Evolutionary conservation across 2,113 vertebrate genomes (phyloP).

Genomic region (Phrynocephalus versicolor): DNA sequence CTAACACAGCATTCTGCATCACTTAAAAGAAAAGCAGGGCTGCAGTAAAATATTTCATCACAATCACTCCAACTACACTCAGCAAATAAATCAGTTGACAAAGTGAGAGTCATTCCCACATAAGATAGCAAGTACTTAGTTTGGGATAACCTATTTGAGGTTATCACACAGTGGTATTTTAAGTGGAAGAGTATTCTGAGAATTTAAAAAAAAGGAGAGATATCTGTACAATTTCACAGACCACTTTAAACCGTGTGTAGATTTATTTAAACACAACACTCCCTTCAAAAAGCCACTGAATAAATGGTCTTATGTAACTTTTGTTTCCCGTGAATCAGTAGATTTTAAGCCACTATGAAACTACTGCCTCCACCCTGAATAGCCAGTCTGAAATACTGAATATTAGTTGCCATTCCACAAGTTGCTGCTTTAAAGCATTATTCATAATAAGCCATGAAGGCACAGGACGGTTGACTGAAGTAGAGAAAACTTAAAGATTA

Average conservation of each 20-base stretch:
- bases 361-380: not conserved
- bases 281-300: not conserved
- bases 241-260: not conserved
- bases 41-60: not conserved
- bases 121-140: slow-evolving; percentile 14
- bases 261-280: not conserved
- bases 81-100: slow-evolving; percentile 5
- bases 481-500: slow-evolving; percentile 2
- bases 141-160: not conserved
- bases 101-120: not conserved
- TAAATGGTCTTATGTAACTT: no score
- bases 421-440: not conserved
- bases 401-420: not conserved
- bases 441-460: not conserved
- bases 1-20: no score
- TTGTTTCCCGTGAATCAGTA: not conserved
- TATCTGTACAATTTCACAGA: slow-evolving; percentile 15
- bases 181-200: not conserved
- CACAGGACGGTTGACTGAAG: not conserved
- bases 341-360: not conserved
- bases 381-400: not conserved
- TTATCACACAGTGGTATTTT: slow-evolving; percentile 21
- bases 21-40: not conserved
- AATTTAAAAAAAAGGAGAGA: not conserved
- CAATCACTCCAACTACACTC: not conserved